Conservation (phyloP, 1,140 invertebrate genomes). For the Amphibalanus amphitrite region DNA sequence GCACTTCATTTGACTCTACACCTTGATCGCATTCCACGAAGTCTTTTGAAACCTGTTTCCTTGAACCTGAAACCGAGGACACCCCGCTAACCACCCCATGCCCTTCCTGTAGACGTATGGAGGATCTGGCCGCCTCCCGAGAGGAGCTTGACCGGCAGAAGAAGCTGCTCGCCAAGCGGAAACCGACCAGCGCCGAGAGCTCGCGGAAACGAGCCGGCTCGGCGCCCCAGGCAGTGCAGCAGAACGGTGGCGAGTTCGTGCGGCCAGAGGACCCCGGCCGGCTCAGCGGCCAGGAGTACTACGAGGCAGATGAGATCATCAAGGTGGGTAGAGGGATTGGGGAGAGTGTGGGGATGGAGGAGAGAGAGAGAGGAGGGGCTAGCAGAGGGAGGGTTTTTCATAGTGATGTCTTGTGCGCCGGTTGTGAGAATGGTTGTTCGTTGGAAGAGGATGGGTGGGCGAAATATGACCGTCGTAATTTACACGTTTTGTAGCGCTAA, state of each 20-base stretch:
- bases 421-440: too few relatives aligned
- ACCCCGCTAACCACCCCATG: neutral
- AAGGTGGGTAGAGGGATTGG: slow-evolving; percentile 37
- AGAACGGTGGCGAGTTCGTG: slow-evolving; percentile 48
- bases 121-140: slow-evolving; percentile 83
- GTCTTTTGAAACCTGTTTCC: too few relatives aligned
- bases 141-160: slow-evolving; percentile 95
- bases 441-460: too few relatives aligned
- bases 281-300: slow-evolving; percentile 80
- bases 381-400: too few relatives aligned
- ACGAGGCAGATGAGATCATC: slow-evolving; percentile 83
- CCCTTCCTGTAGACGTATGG: slow-evolving; percentile 55
- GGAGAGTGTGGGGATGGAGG: too few relatives aligned
- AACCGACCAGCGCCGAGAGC: slow-evolving; percentile 71
- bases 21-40: too few relatives aligned
- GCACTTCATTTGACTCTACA: too few relatives aligned
- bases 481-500: too few relatives aligned
- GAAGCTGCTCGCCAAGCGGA: slow-evolving; percentile 81
- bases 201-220: slow-evolving; percentile 43
- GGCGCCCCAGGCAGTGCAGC: slow-evolving; percentile 8
- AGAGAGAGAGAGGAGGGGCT: too few relatives aligned
- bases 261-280: slow-evolving; percentile 59
- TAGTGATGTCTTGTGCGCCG: too few relatives aligned
- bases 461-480: too few relatives aligned
- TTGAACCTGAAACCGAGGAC: too few relatives aligned